phyloP scores from a whole-genome alignment of 2,113 vertebrate species.

The Corythornis madagascariensis region DNA sequence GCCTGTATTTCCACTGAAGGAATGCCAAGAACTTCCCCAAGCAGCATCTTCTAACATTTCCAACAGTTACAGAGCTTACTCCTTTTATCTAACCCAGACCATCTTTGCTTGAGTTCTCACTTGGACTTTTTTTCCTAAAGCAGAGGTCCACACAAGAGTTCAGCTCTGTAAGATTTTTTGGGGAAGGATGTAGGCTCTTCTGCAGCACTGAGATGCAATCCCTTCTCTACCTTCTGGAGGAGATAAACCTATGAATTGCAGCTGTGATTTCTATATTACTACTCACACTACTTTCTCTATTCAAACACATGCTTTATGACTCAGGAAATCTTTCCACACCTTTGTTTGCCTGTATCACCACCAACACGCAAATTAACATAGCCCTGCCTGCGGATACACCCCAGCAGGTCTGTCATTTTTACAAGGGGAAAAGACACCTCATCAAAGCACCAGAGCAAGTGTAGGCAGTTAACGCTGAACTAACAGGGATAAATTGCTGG shows the following conservation, averaged over 20 bases:
- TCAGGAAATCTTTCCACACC: neutral
- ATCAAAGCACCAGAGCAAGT: neutral
- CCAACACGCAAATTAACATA: neutral
- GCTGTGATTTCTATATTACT: neutral
- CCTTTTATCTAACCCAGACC: neutral
- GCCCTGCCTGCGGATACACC: neutral
- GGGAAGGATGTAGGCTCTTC: neutral
- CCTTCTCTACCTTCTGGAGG: neutral
- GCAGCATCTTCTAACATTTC: neutral
- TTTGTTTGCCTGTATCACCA: neutral
- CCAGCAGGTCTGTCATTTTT: neutral
- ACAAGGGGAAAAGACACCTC: neutral
- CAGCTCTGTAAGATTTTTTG: accelerated
- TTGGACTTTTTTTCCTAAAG: neutral
- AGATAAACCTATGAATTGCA: neutral
- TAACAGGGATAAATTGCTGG: neutral
- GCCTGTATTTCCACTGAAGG: neutral
- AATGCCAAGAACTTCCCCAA: neutral
- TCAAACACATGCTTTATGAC: neutral
- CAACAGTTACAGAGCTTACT: neutral
- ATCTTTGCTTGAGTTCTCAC: neutral
- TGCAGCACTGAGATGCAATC: neutral
- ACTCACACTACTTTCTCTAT: neutral
- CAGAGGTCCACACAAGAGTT: neutral
- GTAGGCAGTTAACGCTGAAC: neutral